Evolutionary conservation across 2,888 invertebrate genomes (phyloP).

Genomic region (Nemotelus pantherinus): DNA sequence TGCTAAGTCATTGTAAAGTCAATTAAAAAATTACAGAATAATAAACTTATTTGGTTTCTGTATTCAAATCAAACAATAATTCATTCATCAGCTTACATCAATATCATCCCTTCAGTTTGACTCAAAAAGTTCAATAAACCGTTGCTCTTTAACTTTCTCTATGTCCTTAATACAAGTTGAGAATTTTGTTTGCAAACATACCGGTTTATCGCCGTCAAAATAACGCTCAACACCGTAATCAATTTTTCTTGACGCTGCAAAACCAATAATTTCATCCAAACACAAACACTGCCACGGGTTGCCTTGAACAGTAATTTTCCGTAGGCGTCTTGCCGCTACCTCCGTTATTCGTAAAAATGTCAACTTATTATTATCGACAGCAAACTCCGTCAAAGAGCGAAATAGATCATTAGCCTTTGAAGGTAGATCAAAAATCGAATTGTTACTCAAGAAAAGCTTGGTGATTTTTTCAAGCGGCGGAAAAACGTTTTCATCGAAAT

Average conservation of each 20-base stretch:
- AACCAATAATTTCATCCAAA: slow-evolving; percentile 56
- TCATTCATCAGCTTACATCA: no score
- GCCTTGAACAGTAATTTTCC: slow-evolving; percentile 58
- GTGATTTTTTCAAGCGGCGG: slow-evolving; percentile 57
- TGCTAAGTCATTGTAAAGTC: no score
- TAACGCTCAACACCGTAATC: slow-evolving; percentile 55
- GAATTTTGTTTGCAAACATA: slow-evolving; percentile 58
- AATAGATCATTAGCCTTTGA: slow-evolving; percentile 47
- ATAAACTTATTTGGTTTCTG: no score
- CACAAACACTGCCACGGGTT: slow-evolving; percentile 64
- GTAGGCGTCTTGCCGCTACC: slow-evolving; percentile 55
- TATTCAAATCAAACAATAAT: no score
- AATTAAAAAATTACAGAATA: no score
- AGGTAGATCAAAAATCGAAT: slow-evolving; percentile 56
- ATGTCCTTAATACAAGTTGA: slow-evolving; percentile 56
- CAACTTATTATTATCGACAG: slow-evolving; percentile 60
- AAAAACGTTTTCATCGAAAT: slow-evolving; percentile 58
- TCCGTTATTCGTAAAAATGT: slow-evolving; percentile 57
- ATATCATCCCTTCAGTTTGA: no score
- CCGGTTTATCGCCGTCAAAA: slow-evolving; percentile 58
- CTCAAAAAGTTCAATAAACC: no score
- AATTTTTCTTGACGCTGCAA: slow-evolving; percentile 54
- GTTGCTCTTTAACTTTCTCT: neutral
- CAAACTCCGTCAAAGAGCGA: slow-evolving; percentile 53
- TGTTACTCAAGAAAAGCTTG: slow-evolving; percentile 59